These are phyloP conservation scores for Stichodactyla helianthus DNA, from an alignment of 64 coral and sea anemone species.

Conservation along the genomic window DNA sequence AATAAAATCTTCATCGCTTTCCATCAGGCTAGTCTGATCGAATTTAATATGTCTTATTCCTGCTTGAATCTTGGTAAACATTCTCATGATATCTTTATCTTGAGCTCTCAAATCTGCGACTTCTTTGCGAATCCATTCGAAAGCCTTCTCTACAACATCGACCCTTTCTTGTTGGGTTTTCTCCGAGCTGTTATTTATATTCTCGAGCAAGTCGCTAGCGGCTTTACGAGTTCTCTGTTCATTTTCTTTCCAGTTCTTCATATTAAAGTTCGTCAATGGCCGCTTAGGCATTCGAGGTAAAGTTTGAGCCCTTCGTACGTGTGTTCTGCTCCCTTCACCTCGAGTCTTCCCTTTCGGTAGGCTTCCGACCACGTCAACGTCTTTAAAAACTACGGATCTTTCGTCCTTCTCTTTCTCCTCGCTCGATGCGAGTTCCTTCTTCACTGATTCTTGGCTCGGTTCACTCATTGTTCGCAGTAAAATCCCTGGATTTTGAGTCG, in stretches of 20 bases:
- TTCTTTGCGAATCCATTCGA: conserved; percentile 70
- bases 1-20: conserved; percentile 28
- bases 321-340: neutral
- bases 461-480: neutral
- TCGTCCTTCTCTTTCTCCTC: conserved; percentile 31
- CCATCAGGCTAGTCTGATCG: conserved; percentile 14
- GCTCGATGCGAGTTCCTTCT: conserved; percentile 4
- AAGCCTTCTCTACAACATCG: conserved; percentile 43
- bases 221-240: conserved; percentile 16
- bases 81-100: conserved; percentile 71
- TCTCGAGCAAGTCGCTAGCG: conserved; percentile 29
- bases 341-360: neutral
- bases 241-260: conserved; percentile 19
- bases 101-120: conserved; percentile 53
- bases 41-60: conserved; percentile 60
- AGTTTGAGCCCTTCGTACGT: neutral
- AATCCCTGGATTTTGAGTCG: neutral
- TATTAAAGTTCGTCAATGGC: neutral
- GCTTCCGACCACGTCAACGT: neutral
- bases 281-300: conserved; percentile 27
- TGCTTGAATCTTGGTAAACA: conserved; percentile 59
- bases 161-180: conserved; percentile 53
- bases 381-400: neutral
- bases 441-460: neutral
- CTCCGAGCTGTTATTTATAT: conserved; percentile 18